Evolutionary conservation across 2,888 invertebrate species (phyloP).

Genomic region (Mylabris sibirica): DNA sequence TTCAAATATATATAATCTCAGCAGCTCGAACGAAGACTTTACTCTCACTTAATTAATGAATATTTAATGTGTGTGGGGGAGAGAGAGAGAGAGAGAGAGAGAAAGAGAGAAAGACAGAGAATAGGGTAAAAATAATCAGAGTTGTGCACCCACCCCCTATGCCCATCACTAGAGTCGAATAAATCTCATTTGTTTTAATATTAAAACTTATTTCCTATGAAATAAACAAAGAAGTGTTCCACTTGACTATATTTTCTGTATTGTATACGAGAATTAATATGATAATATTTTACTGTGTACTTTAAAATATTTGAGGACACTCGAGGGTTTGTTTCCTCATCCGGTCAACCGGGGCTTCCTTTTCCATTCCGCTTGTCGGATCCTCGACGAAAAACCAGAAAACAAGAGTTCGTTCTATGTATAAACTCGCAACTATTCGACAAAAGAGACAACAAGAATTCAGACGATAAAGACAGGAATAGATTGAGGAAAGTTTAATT

Average conservation of each 20-base stretch:
- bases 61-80: conserved; percentile 30
- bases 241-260: conserved; percentile 52
- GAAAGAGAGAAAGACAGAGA: conserved; percentile 5
- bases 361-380: conserved; percentile 20
- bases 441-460: neutral
- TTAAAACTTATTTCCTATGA: conserved; percentile 53
- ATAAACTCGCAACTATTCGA: neutral
- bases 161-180: neutral
- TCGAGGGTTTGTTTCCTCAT: conserved; percentile 57
- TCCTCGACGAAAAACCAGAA: neutral
- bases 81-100: neutral
- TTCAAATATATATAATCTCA: conserved; percentile 18
- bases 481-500: neutral
- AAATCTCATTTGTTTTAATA: conserved; percentile 26
- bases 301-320: conserved; percentile 57
- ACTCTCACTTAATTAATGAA: conserved; percentile 33
- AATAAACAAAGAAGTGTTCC: conserved; percentile 53
- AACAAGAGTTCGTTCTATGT: neutral
- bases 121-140: conserved; percentile 13
- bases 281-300: conserved; percentile 56
- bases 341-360: conserved; percentile 55
- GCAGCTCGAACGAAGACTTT: conserved; percentile 14
- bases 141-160: neutral
- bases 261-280: conserved; percentile 60
- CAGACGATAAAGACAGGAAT: neutral